Percentiles rank a stretch among this genome's conserved stretches.
Conservation (phyloP, 1,140 invertebrate species). For the Sycophaga agraensis region DNA sequence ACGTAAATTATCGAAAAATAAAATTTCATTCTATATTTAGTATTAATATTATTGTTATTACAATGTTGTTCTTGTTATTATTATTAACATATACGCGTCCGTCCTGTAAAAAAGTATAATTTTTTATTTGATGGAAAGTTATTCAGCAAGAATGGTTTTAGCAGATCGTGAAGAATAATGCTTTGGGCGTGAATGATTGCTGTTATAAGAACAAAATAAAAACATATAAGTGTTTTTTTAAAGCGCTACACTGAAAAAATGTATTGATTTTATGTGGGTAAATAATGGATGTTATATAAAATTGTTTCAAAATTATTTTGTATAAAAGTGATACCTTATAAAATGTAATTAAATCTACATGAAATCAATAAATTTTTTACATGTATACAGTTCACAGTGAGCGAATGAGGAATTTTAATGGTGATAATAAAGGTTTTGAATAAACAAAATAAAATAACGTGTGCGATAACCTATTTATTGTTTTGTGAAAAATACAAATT, state of each 20-base stretch:
- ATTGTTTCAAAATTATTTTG: not conserved
- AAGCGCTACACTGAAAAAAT: slow-evolving; percentile 7
- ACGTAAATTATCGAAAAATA: not conserved
- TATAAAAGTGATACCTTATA: not conserved
- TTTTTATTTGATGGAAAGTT: slow-evolving; percentile 4
- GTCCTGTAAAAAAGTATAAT: slow-evolving; percentile 9
- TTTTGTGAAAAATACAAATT: slow-evolving; percentile 34
- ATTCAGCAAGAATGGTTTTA: slow-evolving; percentile 32
- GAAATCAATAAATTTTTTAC: not conserved
- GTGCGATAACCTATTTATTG: slow-evolving; percentile 45
- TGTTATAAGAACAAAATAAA: slow-evolving; percentile 1
- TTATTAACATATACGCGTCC: not conserved
- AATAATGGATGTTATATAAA: too few species aligned
- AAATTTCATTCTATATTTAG: not conserved
- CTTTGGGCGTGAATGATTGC: not conserved
- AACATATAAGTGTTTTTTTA: slow-evolving; percentile 4
- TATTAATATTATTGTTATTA: too few species aligned
- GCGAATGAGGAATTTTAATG: not conserved
- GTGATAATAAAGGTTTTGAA: slow-evolving; percentile 26
- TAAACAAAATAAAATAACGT: slow-evolving; percentile 39
- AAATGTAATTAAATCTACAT: too few species aligned
- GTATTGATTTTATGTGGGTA: not conserved
- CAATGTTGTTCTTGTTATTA: too few species aligned
- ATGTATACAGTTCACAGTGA: not conserved
- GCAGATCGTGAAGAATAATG: not conserved